Evolutionary conservation across 2,797 vertebrate genomes (phyloP), one percentile per base, ranked within the genome.

Genomic region (Momotus momota): DNA sequence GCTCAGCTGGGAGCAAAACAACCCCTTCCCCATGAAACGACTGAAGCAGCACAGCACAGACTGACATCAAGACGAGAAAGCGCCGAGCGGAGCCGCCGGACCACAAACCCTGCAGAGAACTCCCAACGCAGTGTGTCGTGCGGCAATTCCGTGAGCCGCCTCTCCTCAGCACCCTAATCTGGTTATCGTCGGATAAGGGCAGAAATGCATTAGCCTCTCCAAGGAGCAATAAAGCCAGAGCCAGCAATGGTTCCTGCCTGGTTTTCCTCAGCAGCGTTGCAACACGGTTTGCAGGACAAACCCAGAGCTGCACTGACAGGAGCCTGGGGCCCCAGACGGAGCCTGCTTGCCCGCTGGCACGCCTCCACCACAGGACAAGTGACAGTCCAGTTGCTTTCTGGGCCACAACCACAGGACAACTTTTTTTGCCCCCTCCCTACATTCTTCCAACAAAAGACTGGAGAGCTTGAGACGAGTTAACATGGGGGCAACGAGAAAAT

Each of bases 81-180:
- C 45, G 9, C 26, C 25, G 18, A 22, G 16, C 26, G 80, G 64
- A 88, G n/a, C 27, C 9, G 5, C 38, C n/a, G 14, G 81, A 84
- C 23, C 17, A 23, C 33, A 80, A 75, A 43, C 7, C 21, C 33
- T 0, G 1, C 69, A 62, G 70, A 54, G 29, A 71, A 58, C 0
- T 0, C 4, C 6, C 19, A 18, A 7, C 0, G 0, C 0, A 0
- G 71, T 4, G 83, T 6, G 23, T 18, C 1, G 1, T 4, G 0
- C 57, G 4, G 14, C 19, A 7, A 22, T 31, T 88, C 91, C 6
- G 4, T 5, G 22, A 7, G 11, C 20, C 1, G 67, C 70, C 81
- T 87, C 69, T 87, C 69, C 82, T 69, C 8, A 60, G 85, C 86
- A 45, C 61, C n/a, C 80, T 97, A 92, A 96, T 90, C 95, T 91